Evolutionary conservation across 2,888 invertebrate genomes (phyloP).

Genomic region (Cephus nigrinus): DNA sequence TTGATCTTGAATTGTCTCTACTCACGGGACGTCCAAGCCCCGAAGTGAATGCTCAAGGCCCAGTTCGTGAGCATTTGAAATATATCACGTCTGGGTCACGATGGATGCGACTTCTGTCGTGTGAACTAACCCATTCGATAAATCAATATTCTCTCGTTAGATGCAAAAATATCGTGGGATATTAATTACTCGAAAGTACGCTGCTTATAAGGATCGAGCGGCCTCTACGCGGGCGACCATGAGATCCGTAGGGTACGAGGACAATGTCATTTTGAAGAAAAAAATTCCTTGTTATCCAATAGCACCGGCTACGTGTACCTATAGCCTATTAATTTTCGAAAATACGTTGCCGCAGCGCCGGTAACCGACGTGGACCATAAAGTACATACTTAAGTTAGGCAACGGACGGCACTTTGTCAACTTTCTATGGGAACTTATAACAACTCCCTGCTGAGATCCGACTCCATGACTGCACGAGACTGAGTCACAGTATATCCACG

Average conservation of each 20-base stretch:
- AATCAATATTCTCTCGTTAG: background rate
- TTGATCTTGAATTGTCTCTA: background rate
- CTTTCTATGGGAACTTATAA: conserved; percentile 27
- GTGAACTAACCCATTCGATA: background rate
- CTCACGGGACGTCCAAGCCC: background rate
- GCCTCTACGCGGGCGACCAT: background rate
- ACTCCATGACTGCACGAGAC: conserved; percentile 20
- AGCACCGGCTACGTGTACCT: conserved; percentile 13
- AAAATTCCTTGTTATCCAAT: conserved; percentile 19
- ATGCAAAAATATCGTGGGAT: background rate
- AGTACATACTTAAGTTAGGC: conserved; percentile 26
- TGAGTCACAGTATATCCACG: conserved; percentile 13
- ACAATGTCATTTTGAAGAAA: conserved; percentile 1
- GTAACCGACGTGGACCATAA: conserved; percentile 22
- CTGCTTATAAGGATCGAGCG: background rate
- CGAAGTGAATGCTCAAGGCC: background rate
- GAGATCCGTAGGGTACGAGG: background rate
- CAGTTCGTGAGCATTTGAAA: background rate
- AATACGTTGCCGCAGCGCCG: conserved; percentile 22
- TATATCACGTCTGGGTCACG: too few species aligned
- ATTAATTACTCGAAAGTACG: background rate
- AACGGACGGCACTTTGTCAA: conserved; percentile 26
- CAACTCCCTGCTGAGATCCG: conserved; percentile 25
- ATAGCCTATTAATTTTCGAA: conserved; percentile 24
- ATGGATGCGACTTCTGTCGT: background rate